Conservation (phyloP, 1,140 invertebrate genomes). For the Achatina immaculata region DNA sequence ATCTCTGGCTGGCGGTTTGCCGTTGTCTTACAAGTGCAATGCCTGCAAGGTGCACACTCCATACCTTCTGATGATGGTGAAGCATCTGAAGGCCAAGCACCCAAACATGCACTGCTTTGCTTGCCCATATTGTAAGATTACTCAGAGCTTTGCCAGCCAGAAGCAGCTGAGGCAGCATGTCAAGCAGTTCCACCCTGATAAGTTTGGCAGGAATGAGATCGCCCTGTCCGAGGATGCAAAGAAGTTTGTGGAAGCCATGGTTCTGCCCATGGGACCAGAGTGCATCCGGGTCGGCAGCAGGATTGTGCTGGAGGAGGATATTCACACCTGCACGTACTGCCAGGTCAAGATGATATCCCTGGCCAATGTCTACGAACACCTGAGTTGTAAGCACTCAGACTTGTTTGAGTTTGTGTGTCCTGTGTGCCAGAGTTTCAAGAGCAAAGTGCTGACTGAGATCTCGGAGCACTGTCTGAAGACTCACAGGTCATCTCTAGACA, state of each 20-base stretch:
- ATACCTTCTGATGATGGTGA: slow-evolving; percentile 58
- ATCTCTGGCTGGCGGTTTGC: slow-evolving; percentile 9
- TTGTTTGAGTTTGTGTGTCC: slow-evolving; percentile 62
- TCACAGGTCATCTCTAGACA: slow-evolving; percentile 47
- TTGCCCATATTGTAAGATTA: slow-evolving; percentile 61
- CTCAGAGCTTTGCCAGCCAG: slow-evolving; percentile 46
- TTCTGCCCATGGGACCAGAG: slow-evolving; percentile 47
- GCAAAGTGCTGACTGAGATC: slow-evolving; percentile 53
- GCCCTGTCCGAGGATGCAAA: slow-evolving; percentile 62
- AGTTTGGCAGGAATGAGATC: slow-evolving; percentile 60
- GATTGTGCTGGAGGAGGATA: slow-evolving; percentile 57
- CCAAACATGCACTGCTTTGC: slow-evolving; percentile 58
- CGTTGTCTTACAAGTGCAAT: slow-evolving; percentile 60
- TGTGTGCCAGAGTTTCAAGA: slow-evolving; percentile 55
- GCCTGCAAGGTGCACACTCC: slow-evolving; percentile 65
- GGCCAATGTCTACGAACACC: slow-evolving; percentile 57
- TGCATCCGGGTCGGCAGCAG: slow-evolving; percentile 47
- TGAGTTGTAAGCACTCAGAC: slow-evolving; percentile 59
- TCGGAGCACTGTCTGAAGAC: slow-evolving; percentile 51
- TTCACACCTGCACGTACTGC: slow-evolving; percentile 63
- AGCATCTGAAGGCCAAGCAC: slow-evolving; percentile 58
- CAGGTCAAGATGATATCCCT: slow-evolving; percentile 59
- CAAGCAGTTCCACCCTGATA: slow-evolving; percentile 53
- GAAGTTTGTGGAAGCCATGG: slow-evolving; percentile 56
- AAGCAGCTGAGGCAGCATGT: slow-evolving; percentile 57